Conservation (phyloP, 2,797 vertebrate species). For the Rhincodon typus region DNA sequence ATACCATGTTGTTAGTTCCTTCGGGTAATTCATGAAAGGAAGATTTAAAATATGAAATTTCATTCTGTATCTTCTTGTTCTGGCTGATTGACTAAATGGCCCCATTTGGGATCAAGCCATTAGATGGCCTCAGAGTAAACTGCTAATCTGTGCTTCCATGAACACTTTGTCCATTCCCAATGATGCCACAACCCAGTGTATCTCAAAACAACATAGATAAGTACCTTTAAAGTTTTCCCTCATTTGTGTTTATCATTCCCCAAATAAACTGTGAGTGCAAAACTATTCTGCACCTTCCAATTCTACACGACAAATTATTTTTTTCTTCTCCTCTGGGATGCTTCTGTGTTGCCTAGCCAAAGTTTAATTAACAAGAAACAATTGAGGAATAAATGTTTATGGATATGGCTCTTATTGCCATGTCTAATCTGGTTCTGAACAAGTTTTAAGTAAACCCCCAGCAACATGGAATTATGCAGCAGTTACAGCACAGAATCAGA, state of each 20-base stretch:
- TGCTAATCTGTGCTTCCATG: not conserved
- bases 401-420: not conserved
- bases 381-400: not conserved
- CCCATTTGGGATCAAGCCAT: not conserved
- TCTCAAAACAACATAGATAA: not conserved
- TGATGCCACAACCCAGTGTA: not conserved
- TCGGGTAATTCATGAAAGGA: not conserved
- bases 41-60: not conserved
- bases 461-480: not conserved
- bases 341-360: not conserved
- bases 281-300: not conserved
- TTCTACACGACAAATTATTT: not conserved
- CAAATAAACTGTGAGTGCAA: not conserved
- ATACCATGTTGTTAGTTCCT: not conserved
- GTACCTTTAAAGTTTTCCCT: not conserved
- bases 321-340: not conserved
- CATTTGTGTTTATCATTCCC: not conserved
- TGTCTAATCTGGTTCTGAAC: not conserved
- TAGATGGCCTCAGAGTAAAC: not conserved
- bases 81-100: not conserved
- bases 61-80: not conserved
- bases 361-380: not conserved
- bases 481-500: not conserved
- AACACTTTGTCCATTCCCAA: not conserved
- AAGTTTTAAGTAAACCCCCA: not conserved